phyloP scores from a whole-genome alignment of 2,797 vertebrate species.

The Lophius americanus region DNA sequence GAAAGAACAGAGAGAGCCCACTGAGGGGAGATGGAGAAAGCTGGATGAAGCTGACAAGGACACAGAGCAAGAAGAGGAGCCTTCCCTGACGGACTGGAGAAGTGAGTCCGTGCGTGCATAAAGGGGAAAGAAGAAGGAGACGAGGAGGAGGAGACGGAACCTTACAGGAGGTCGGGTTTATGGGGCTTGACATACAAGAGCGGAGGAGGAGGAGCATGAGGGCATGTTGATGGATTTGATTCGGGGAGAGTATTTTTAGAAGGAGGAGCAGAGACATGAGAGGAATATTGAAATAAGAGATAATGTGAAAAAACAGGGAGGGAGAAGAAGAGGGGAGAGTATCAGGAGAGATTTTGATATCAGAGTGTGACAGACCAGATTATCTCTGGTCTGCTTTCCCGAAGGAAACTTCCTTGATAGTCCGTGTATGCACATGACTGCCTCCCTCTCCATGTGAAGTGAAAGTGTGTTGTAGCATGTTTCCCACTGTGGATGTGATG shows the following conservation, averaged over 20 bases:
- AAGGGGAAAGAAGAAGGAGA: conserved; percentile 52
- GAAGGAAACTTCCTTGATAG: conserved; percentile 53
- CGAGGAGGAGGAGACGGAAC: conserved; percentile 47
- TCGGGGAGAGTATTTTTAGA: conserved; percentile 76
- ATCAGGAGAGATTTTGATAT: conserved; percentile 53
- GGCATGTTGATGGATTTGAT: conserved; percentile 77
- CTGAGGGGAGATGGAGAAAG: conserved; percentile 50
- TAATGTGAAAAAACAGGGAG: conserved; percentile 23
- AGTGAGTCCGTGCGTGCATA: conserved; percentile 51
- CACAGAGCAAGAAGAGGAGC: conserved; percentile 49
- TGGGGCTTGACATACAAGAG: conserved; percentile 55
- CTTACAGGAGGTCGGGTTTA: conserved; percentile 57
- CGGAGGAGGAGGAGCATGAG: conserved; percentile 62
- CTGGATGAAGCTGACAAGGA: conserved; percentile 63
- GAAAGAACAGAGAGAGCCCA: conserved; percentile 54
- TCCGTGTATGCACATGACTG: conserved; percentile 41
- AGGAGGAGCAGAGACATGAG: conserved; percentile 58
- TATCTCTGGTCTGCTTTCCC: conserved; percentile 65
- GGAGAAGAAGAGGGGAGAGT: conserved; percentile 28
- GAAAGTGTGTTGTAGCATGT: conserved; percentile 44
- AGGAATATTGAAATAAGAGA: conserved; percentile 57
- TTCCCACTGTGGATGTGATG: conserved; percentile 37
- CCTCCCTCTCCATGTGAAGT: conserved; percentile 51
- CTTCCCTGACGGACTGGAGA: conserved; percentile 45
- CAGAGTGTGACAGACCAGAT: conserved; percentile 72